Conservation (phyloP, 2,113 vertebrate species). For the Scolopax mira region DNA sequence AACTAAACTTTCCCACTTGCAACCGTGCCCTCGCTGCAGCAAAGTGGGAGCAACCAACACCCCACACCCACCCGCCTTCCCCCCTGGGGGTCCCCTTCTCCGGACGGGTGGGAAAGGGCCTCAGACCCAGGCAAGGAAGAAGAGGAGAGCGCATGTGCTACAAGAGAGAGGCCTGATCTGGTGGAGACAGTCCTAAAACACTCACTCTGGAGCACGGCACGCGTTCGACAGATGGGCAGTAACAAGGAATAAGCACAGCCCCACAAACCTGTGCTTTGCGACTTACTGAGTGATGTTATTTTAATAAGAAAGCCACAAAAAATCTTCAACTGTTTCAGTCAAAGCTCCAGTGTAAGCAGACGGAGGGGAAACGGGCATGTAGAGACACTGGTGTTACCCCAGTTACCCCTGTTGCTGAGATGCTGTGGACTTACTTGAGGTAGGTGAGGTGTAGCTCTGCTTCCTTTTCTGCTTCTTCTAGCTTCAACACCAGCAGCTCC, state of each 20-base stretch:
- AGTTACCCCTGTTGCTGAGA: too few species aligned
- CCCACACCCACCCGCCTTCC: not conserved
- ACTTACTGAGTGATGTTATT: fast-evolving
- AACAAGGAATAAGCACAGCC: not conserved
- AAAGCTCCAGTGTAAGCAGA: fast-evolving
- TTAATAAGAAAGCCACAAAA: not conserved
- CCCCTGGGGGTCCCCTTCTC: not conserved
- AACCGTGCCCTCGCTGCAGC: not conserved
- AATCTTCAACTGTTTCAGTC: not conserved
- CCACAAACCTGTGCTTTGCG: fast-evolving
- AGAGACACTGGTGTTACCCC: fast-evolving
- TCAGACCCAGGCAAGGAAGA: not conserved
- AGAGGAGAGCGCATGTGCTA: not conserved
- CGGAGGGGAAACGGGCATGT: fast-evolving
- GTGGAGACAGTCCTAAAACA: not conserved
- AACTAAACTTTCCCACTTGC: conserved; percentile 25
- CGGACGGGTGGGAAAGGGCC: not conserved
- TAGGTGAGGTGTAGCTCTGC: conserved; percentile 84
- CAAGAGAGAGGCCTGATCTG: not conserved
- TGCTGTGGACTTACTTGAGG: conserved; percentile 69
- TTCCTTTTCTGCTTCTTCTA: conserved; percentile 85
- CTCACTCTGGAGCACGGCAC: fast-evolving
- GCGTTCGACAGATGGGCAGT: not conserved
- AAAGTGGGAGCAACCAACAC: fast-evolving
- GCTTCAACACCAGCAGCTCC: conserved; percentile 79